A percentile compares a stretch with the other conserved stretches of the same genome.
phyloP scores from a whole-genome alignment of 1,140 invertebrate genomes.

The Antheraea mylitta region DNA sequence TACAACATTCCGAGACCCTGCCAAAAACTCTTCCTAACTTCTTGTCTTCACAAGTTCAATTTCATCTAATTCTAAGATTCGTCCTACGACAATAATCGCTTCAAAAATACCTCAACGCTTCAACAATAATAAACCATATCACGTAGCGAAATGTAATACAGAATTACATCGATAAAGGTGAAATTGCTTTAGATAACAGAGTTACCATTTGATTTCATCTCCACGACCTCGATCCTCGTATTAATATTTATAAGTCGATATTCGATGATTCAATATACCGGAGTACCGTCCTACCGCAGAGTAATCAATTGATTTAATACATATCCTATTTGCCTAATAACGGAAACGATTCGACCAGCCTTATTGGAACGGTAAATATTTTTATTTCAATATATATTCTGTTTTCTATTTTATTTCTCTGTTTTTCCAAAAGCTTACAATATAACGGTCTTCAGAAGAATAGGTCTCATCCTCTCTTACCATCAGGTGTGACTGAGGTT shows the following conservation, averaged over 20 bases:
- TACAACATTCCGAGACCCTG: too few relatives aligned
- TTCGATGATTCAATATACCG: neutral
- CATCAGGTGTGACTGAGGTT: too few relatives aligned
- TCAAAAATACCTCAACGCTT: neutral
- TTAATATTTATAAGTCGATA: conserved; percentile 4
- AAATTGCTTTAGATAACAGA: neutral
- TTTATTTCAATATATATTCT: neutral
- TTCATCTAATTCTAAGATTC: too few relatives aligned
- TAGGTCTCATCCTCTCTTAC: too few relatives aligned
- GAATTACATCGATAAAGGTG: neutral
- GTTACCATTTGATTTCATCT: neutral
- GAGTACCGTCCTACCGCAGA: neutral
- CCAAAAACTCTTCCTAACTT: too few relatives aligned
- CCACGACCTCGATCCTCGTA: neutral
- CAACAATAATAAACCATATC: neutral
- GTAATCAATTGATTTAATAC: conserved; percentile 1
- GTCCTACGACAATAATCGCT: too few relatives aligned
- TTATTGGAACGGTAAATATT: neutral
- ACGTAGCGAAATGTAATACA: neutral
- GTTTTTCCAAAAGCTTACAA: too few relatives aligned
- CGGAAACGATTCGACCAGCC: neutral
- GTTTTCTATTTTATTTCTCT: too few relatives aligned
- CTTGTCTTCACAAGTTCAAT: too few relatives aligned
- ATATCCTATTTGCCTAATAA: neutral
- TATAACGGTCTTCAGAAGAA: too few relatives aligned